Percentiles rank a stretch among this genome's conserved stretches.
Conservation (phyloP, 2,888 invertebrate species). For the Epistrophella euchroma region DNA sequence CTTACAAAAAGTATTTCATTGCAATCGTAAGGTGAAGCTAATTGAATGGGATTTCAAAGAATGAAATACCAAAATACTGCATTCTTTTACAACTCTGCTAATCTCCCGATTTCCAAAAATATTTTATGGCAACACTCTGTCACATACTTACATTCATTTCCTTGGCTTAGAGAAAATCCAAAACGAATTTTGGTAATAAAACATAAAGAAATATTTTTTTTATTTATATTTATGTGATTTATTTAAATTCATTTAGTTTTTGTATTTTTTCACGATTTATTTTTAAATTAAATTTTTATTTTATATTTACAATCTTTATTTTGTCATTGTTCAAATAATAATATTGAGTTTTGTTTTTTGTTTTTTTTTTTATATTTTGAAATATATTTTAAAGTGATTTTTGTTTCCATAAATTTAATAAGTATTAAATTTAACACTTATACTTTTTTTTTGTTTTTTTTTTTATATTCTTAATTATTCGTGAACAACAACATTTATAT, state of each 20-base stretch:
- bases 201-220: background rate
- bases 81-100: no score
- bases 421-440: slow-evolving; percentile 48
- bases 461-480: slow-evolving; percentile 25
- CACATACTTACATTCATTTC: background rate
- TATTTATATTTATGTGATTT: slow-evolving; percentile 69
- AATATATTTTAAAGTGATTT: slow-evolving; percentile 32
- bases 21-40: no score
- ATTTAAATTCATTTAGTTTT: slow-evolving; percentile 70
- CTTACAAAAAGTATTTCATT: no score
- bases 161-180: background rate
- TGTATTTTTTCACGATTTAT: slow-evolving; percentile 60
- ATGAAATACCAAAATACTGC: no score
- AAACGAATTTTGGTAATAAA: background rate
- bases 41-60: no score
- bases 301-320: slow-evolving; percentile 58
- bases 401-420: slow-evolving; percentile 26
- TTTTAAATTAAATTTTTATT: slow-evolving; percentile 35
- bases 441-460: slow-evolving; percentile 16
- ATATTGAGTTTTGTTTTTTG: slow-evolving; percentile 14
- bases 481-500: slow-evolving; percentile 60
- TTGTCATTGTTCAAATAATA: slow-evolving; percentile 49
- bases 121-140: no score
- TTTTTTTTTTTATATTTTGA: slow-evolving; percentile 28
- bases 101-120: no score